Evolutionary conservation across 2,113 vertebrate genomes (phyloP).

Genomic region (Sinocyclocheilus anophthalmus): DNA sequence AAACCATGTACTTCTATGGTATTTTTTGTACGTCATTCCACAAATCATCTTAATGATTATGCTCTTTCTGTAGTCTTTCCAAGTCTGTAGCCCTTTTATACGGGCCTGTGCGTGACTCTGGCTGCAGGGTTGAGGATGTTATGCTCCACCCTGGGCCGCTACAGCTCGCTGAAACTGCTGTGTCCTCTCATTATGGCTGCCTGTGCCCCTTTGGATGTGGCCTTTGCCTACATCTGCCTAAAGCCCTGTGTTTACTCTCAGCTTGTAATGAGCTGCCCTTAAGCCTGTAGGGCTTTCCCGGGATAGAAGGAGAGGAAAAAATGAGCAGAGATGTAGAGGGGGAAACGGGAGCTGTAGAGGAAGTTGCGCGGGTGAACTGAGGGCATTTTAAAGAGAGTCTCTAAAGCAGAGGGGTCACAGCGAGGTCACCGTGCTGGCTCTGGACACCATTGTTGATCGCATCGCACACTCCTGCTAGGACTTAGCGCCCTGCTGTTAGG

Average conservation of each 20-base stretch:
- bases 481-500: slow-evolving; percentile 37
- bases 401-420: slow-evolving; percentile 25
- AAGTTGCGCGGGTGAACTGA: neutral
- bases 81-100: slow-evolving; percentile 18
- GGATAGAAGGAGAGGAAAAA: slow-evolving; percentile 12
- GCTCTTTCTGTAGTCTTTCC: slow-evolving; percentile 3
- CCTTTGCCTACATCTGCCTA: slow-evolving; percentile 46
- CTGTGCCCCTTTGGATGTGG: slow-evolving; percentile 48
- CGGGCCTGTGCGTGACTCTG: slow-evolving; percentile 39
- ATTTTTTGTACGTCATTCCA: neutral
- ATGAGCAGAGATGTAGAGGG: slow-evolving; percentile 33
- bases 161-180: slow-evolving; percentile 22
- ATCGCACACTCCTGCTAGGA: slow-evolving; percentile 14
- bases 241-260: slow-evolving; percentile 52
- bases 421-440: neutral
- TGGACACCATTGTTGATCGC: slow-evolving; percentile 24
- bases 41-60: slow-evolving; percentile 35
- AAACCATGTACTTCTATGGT: neutral
- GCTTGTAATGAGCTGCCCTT: slow-evolving; percentile 52
- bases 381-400: neutral
- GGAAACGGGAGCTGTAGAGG: slow-evolving; percentile 41
- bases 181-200: slow-evolving; percentile 55
- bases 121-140: slow-evolving; percentile 31
- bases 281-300: slow-evolving; percentile 47
- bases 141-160: slow-evolving; percentile 47